Evolutionary conservation across 2,797 vertebrate genomes (phyloP).

Genomic region (Girardinus metallicus): DNA sequence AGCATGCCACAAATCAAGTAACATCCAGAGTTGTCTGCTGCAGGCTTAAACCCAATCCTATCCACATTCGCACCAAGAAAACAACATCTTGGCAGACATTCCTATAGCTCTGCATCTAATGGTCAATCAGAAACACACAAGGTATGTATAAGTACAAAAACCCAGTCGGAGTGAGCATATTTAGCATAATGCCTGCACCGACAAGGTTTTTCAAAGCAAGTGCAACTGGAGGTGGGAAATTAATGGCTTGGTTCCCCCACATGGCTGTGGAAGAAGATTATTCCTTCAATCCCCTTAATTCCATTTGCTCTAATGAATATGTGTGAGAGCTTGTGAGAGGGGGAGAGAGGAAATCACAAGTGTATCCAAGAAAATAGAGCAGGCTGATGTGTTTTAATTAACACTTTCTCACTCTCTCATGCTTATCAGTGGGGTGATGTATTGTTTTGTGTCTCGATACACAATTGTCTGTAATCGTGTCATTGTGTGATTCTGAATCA

Average conservation of each 20-base stretch:
- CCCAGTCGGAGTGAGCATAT: slow-evolving; percentile 7
- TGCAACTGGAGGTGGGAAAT: slow-evolving; percentile 62
- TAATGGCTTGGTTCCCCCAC: slow-evolving; percentile 59
- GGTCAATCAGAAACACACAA: slow-evolving; percentile 18
- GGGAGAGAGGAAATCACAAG: slow-evolving; percentile 15
- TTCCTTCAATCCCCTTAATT: slow-evolving; percentile 74
- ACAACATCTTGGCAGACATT: slow-evolving; percentile 10
- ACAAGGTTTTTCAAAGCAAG: slow-evolving; percentile 45
- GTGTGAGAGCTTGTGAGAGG: slow-evolving; percentile 30
- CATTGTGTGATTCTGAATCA: slow-evolving; percentile 7
- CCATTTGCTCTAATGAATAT: slow-evolving; percentile 74
- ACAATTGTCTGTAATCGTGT: slow-evolving; percentile 10
- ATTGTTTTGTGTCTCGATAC: slow-evolving; percentile 9
- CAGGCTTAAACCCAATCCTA: slow-evolving; percentile 25
- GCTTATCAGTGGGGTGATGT: slow-evolving; percentile 10
- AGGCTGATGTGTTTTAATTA: slow-evolving; percentile 57
- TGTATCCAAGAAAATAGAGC: slow-evolving; percentile 41
- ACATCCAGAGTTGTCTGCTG: slow-evolving; percentile 30
- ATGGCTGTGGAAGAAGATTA: slow-evolving; percentile 72
- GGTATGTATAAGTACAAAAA: slow-evolving; percentile 7
- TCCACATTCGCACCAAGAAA: slow-evolving; percentile 26
- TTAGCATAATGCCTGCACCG: slow-evolving; percentile 35
- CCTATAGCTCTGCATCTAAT: background rate
- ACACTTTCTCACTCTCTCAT: slow-evolving; percentile 14
- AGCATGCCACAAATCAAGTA: slow-evolving; percentile 16